phyloP scores from a whole-genome alignment of 2,797 vertebrate species.

The Scolopax bukidnonensis region DNA sequence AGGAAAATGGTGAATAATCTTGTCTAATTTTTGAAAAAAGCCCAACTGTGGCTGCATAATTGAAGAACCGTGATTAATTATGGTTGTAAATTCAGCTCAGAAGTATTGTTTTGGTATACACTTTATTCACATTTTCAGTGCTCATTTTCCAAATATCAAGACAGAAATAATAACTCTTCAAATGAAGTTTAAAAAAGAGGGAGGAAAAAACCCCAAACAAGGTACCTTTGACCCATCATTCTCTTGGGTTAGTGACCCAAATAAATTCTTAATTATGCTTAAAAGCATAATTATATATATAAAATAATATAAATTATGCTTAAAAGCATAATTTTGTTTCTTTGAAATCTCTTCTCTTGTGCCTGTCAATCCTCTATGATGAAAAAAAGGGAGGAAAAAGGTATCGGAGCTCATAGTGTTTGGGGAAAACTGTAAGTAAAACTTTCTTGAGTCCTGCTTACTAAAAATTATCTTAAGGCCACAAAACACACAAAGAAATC shows the following conservation, averaged over 20 bases:
- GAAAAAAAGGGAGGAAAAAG: neutral
- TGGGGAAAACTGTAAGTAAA: neutral
- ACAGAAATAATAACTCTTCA: neutral
- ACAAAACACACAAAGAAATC: neutral
- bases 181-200: neutral
- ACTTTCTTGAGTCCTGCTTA: accelerated
- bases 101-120: neutral
- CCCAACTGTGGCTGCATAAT: neutral
- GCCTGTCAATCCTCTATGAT: neutral
- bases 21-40: neutral
- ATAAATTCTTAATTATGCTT: too few relatives aligned
- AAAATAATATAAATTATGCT: too few relatives aligned
- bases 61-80: neutral
- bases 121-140: neutral
- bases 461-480: neutral
- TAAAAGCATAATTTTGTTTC: neutral
- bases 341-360: neutral
- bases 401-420: neutral
- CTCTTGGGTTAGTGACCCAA: neutral
- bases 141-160: neutral
- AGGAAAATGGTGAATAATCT: neutral
- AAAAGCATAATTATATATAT: too few relatives aligned
- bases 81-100: neutral
- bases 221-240: neutral
- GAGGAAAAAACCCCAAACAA: neutral